These are phyloP conservation scores for Chauna torquata DNA, from an alignment of 2,113 vertebrate species.

Conservation along the genomic window DNA sequence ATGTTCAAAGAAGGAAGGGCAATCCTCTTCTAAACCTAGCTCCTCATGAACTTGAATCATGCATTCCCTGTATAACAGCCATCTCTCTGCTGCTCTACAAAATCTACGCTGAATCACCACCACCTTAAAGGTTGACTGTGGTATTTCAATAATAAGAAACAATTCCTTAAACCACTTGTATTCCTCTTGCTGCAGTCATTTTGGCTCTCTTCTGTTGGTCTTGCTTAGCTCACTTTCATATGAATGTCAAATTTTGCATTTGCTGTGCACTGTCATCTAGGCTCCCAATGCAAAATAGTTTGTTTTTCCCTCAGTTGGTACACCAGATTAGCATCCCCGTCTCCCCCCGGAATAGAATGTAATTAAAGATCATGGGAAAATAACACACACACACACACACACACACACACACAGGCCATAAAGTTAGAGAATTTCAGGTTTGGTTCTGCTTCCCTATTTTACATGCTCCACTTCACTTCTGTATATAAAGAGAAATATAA, in stretches of 20 bases:
- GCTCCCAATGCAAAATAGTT: conserved; percentile 58
- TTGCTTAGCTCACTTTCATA: conserved; percentile 64
- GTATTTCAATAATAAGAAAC: conserved; percentile 58
- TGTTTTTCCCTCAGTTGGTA: conserved; percentile 28
- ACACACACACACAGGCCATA: conserved; percentile 4
- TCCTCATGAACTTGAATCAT: conserved; percentile 58
- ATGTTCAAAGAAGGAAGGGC: conserved; percentile 63
- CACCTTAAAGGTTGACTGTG: conserved; percentile 18
- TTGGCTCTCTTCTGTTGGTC: conserved; percentile 32
- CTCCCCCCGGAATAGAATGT: conserved; percentile 34
- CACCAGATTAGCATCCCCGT: conserved; percentile 26
- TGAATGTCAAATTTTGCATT: conserved; percentile 79
- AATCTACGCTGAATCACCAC: not conserved
- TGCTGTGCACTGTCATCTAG: conserved; percentile 59
- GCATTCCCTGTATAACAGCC: conserved; percentile 29
- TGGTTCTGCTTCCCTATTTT: conserved; percentile 40
- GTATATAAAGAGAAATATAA: conserved; percentile 8
- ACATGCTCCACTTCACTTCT: conserved; percentile 14
- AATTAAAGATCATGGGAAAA: conserved; percentile 62
- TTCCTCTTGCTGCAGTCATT: conserved; percentile 54
- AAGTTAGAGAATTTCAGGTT: conserved; percentile 47
- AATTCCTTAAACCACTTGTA: conserved; percentile 41
- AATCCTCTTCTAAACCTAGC: conserved; percentile 49
- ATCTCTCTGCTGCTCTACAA: conserved; percentile 1
- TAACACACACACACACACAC: conserved; percentile 4